Conservation (phyloP, 1,140 invertebrate species). For the Drosophila varians region DNA sequence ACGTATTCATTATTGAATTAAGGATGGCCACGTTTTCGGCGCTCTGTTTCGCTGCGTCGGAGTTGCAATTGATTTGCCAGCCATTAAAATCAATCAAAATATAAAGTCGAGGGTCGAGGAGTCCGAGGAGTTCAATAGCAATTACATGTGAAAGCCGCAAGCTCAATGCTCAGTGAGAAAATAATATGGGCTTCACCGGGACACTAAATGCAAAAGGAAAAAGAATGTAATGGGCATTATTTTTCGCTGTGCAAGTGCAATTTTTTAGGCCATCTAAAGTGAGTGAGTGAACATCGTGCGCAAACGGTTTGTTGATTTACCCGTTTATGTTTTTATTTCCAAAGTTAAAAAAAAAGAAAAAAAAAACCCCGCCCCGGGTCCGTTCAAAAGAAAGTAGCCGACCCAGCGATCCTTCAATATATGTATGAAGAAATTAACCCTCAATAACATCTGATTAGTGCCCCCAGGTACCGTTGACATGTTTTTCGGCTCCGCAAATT, state of each 20-base stretch:
- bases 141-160: constrained; percentile 41
- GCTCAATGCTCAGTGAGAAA: not conserved
- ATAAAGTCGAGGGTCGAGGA: constrained; percentile 29
- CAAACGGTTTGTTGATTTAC: constrained; percentile 74
- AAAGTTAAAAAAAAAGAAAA: no score
- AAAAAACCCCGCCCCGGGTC: not conserved
- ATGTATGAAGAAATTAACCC: constrained; percentile 71
- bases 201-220: no score
- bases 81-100: constrained; percentile 80
- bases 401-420: constrained; percentile 12
- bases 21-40: constrained; percentile 78
- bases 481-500: constrained; percentile 58
- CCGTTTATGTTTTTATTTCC: constrained; percentile 30
- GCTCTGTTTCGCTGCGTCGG: constrained; percentile 60
- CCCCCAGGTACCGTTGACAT: constrained; percentile 66
- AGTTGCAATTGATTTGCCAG: constrained; percentile 73
- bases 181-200: not conserved
- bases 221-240: no score
- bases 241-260: not conserved
- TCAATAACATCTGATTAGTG: constrained; percentile 52
- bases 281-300: constrained; percentile 57
- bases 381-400: constrained; percentile 60
- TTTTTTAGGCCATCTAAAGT: constrained; percentile 31
- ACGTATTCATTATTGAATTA: constrained; percentile 82
- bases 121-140: constrained; percentile 7